Evolutionary conservation across 2,888 invertebrate genomes (phyloP).

Genomic region (Ophion obscuratus): DNA sequence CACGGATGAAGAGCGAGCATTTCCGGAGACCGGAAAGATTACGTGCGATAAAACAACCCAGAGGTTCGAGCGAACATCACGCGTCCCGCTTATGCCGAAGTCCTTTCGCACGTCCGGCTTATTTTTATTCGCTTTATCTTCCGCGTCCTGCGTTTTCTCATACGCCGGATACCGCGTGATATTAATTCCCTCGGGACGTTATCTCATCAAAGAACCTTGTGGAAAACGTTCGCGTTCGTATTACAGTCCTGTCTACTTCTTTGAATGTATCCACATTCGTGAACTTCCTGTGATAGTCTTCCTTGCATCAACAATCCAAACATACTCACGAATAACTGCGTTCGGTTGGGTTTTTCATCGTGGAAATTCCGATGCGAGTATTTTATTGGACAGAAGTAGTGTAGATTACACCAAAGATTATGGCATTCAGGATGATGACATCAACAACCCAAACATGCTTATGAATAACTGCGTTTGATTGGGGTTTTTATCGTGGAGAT

Average conservation of each 20-base stretch:
- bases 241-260: not conserved
- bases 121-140: not conserved
- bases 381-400: not conserved
- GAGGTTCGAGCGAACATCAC: slow-evolving; percentile 11
- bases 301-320: not conserved
- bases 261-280: not conserved
- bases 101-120: slow-evolving; percentile 1
- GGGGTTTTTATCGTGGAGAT: not conserved
- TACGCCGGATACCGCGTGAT: slow-evolving; percentile 7
- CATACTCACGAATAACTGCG: not conserved
- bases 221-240: not conserved
- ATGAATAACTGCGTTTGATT: not conserved
- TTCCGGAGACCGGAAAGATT: slow-evolving; percentile 2
- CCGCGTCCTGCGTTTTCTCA: not conserved
- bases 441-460: not conserved
- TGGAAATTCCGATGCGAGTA: not conserved
- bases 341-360: not conserved
- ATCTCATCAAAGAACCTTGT: slow-evolving; percentile 6
- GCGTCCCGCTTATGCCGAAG: slow-evolving; percentile 2
- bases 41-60: slow-evolving; percentile 5
- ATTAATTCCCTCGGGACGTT: slow-evolving; percentile 30
- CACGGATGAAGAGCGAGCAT: not conserved
- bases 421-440: not conserved
- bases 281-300: not conserved
- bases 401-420: not conserved